These are phyloP conservation scores for Lepidostoma basale DNA, from an alignment of 1,140 invertebrate species.

Conservation along the genomic window DNA sequence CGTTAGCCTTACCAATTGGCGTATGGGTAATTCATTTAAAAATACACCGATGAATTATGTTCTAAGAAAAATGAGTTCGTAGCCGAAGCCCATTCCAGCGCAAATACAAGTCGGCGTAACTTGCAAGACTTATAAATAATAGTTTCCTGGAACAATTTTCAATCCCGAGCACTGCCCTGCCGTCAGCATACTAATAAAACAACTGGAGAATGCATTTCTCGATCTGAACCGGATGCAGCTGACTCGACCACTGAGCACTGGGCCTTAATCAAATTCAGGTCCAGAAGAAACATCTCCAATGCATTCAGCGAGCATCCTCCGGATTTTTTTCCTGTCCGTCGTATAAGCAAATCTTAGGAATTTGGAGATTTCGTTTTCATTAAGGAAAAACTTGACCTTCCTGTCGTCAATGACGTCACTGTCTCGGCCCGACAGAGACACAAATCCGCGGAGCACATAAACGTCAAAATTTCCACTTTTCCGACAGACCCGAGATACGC, in stretches of 20 bases:
- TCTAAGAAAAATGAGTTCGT: too few relatives aligned
- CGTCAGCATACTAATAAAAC: neutral
- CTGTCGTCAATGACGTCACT: neutral
- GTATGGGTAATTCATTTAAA: too few relatives aligned
- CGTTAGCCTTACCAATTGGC: too few relatives aligned
- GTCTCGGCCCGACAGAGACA: neutral
- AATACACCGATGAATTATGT: too few relatives aligned
- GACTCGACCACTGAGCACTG: too few relatives aligned
- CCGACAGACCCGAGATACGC: too few relatives aligned
- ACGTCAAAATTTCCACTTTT: slow-evolving; percentile 7
- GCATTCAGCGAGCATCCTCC: too few relatives aligned
- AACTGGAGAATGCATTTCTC: slow-evolving; percentile 5
- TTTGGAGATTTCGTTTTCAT: neutral
- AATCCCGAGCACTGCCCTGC: neutral
- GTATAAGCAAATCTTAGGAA: neutral
- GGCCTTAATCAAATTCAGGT: too few relatives aligned
- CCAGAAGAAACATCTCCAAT: too few relatives aligned
- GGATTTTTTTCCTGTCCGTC: too few relatives aligned
- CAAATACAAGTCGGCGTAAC: neutral
- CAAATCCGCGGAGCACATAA: neutral
- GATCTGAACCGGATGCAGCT: neutral
- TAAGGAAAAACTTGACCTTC: slow-evolving; percentile 23
- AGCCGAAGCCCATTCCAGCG: neutral
- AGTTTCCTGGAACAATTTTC: neutral
- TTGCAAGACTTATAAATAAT: slow-evolving; percentile 10